phyloP scores from a whole-genome alignment of 2,113 vertebrate species.

The Cnemophilus loriae region DNA sequence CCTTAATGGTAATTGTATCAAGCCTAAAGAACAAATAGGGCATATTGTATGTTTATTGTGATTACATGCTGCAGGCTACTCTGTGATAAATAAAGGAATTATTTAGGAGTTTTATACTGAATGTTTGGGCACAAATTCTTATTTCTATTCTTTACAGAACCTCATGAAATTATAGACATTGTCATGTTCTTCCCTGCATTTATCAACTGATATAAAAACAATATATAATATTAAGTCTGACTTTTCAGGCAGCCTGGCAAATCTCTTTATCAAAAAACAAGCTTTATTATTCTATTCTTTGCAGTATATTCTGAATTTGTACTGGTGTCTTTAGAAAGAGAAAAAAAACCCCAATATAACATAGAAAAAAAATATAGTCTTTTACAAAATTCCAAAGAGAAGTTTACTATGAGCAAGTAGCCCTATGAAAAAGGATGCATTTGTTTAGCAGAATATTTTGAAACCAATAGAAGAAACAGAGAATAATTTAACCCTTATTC shows the following conservation, averaged over 20 bases:
- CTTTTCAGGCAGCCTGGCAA: slow-evolving; percentile 61
- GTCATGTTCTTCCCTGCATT: slow-evolving; percentile 63
- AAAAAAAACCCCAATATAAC: neutral
- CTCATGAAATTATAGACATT: slow-evolving; percentile 40
- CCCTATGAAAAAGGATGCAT: slow-evolving; percentile 62
- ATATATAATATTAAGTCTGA: slow-evolving; percentile 37
- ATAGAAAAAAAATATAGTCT: slow-evolving; percentile 41
- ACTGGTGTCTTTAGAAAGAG: slow-evolving; percentile 63
- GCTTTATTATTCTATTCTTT: slow-evolving; percentile 66
- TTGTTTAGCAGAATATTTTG: slow-evolving; percentile 67
- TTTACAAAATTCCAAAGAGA: slow-evolving; percentile 71
- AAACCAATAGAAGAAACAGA: slow-evolving; percentile 68
- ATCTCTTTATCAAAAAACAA: slow-evolving; percentile 48
- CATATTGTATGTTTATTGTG: slow-evolving; percentile 42
- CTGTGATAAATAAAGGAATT: slow-evolving; percentile 59
- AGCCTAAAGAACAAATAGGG: slow-evolving; percentile 52
- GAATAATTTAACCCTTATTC: slow-evolving; percentile 63
- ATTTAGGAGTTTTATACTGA: slow-evolving; percentile 70
- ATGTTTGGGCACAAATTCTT: slow-evolving; percentile 68
- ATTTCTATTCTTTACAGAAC: slow-evolving; percentile 61
- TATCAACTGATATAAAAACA: slow-evolving; percentile 47
- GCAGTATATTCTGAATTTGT: slow-evolving; percentile 64
- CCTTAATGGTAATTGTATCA: neutral
- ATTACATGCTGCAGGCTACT: slow-evolving; percentile 64
- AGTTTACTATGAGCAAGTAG: slow-evolving; percentile 56